Base-by-base conservation (phyloP, 2,888 invertebrate species). In the Callimorpha dominula region DNA sequence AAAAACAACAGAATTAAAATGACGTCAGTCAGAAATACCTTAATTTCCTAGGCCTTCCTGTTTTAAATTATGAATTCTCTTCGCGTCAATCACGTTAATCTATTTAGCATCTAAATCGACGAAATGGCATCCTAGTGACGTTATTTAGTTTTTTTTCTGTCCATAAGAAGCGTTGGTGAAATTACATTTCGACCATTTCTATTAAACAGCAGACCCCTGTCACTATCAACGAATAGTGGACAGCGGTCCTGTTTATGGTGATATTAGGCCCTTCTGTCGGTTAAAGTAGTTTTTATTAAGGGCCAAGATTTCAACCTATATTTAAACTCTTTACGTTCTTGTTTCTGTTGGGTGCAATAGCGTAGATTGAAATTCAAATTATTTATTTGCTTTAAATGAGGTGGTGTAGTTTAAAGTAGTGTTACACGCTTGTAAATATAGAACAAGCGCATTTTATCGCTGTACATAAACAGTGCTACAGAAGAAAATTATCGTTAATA, bases 201-300 rank as follows among this genome's bases (percentile, higher is more conserved):
- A 71, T 71, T 68, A 69, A 54, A 60, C 71, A 11, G 54, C 52
- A 42, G 74, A 71, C 74, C 74, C 73, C 20, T 76, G 70, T 76
- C 73, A 73, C 73, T 57, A 69, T 68, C 68, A 72, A 72, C 62
- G 68, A 46, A 76, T 74, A 67, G 50, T 68, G 77, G 87, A 87
- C 85, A 83, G 79, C 78, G 87, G 88, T 76, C 77, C 74, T 82
- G 80, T 87, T 87, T 87, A 87, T 84, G 76, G 80, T 52, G 80
- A 76, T 79, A 71, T 81, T 81, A 72, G 68, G 73, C 71, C 70
- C 75, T 75, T 75, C 54, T 54, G 62, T 68, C 43, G 52, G 14
- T 42, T 49, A 14, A 63, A 52, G 7, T 60, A n/a, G 42, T 60
- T 73, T 69, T 74, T 63, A 70, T 63, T 63, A 46, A 62, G 49